These are phyloP conservation scores for Monochamus saltuarius DNA, from an alignment of 1,140 invertebrate species.

Conservation along the genomic window DNA sequence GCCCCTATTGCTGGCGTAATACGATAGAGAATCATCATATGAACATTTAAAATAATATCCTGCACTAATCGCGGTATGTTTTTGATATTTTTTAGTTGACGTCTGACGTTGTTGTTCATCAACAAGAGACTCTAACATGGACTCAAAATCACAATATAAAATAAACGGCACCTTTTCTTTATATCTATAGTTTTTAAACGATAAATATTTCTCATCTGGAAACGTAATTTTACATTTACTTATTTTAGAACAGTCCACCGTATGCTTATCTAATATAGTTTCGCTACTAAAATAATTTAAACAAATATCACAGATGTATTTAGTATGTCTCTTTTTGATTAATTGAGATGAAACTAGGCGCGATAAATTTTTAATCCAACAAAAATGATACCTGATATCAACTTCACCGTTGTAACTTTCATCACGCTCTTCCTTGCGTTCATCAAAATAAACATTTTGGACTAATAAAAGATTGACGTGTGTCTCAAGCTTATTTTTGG, in stretches of 20 bases:
- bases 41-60: conserved; percentile 18
- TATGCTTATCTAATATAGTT: conserved; percentile 27
- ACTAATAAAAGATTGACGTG: conserved; percentile 17
- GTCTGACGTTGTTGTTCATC: background rate
- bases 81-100: conserved; percentile 8
- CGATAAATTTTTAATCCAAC: conserved; percentile 30
- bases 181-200: conserved; percentile 17
- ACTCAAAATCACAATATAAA: conserved; percentile 48
- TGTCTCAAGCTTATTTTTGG: background rate
- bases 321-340: conserved; percentile 20
- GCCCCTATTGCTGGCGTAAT: conserved; percentile 7
- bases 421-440: background rate
- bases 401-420: conserved; percentile 2
- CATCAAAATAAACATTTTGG: conserved; percentile 8
- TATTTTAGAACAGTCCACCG: conserved; percentile 16
- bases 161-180: conserved; percentile 40
- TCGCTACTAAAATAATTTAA: conserved; percentile 30
- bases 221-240: conserved; percentile 31
- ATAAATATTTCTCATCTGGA: conserved; percentile 19
- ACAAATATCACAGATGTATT: conserved; percentile 36
- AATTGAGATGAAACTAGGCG: conserved; percentile 20
- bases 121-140: conserved; percentile 25
- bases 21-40: conserved; percentile 12
- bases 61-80: conserved; percentile 8
- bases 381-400: conserved; percentile 22